Evolutionary conservation across 1,140 invertebrate species (phyloP).

Genomic region (Drosophila prosaltans): DNA sequence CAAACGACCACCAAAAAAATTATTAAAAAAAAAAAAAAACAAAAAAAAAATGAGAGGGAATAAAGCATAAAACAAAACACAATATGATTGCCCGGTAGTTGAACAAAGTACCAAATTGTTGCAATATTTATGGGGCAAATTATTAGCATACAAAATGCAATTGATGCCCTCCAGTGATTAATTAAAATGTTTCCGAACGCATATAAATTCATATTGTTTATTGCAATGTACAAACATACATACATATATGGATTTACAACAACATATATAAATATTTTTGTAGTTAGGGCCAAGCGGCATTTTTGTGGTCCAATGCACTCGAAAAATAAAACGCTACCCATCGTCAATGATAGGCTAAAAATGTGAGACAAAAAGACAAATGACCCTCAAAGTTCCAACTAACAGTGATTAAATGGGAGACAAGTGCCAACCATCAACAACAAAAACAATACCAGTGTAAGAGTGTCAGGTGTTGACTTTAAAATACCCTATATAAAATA

Average conservation of each 20-base stretch:
- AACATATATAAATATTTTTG: slow-evolving; percentile 1
- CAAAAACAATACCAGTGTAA: background rate
- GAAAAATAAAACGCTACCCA: slow-evolving; percentile 8
- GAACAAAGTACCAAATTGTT: slow-evolving; percentile 35
- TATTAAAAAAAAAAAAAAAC: background rate
- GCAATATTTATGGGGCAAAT: slow-evolving; percentile 76
- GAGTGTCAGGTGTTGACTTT: background rate
- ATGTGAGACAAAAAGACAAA: slow-evolving; percentile 78
- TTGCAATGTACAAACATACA: slow-evolving; percentile 39
- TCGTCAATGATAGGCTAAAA: slow-evolving; percentile 68
- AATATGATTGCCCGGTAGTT: slow-evolving; percentile 12
- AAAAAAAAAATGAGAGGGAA: background rate
- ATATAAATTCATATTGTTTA: slow-evolving; percentile 79
- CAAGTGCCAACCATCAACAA: slow-evolving; percentile 41
- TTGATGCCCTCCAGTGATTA: slow-evolving; percentile 80
- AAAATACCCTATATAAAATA: background rate
- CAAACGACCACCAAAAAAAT: background rate
- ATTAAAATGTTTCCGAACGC: slow-evolving; percentile 78
- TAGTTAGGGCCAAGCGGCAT: slow-evolving; percentile 44
- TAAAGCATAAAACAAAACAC: slow-evolving; percentile 3
- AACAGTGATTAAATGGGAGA: slow-evolving; percentile 78
- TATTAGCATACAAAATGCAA: slow-evolving; percentile 79
- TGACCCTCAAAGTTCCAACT: slow-evolving; percentile 76
- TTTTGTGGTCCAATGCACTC: slow-evolving; percentile 49
- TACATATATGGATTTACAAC: slow-evolving; percentile 9